phyloP scores from a whole-genome alignment of 2,888 invertebrate species.

The Dromius quadrimaculatus region DNA sequence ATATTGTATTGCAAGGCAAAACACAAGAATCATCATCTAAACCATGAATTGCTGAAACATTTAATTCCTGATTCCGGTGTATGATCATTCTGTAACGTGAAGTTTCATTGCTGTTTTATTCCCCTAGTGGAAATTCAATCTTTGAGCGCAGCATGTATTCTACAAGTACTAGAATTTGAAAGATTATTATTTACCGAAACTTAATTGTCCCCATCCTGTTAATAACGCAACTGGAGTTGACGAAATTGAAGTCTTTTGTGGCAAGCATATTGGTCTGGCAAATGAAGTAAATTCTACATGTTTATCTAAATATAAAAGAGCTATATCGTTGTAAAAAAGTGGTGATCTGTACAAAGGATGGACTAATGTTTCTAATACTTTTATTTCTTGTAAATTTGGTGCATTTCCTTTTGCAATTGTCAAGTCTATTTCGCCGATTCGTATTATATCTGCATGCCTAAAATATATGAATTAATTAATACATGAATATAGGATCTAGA shows the following conservation, averaged over 20 bases:
- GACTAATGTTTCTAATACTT: not conserved
- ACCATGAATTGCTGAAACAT: too few relatives aligned
- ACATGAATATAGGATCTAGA: too few relatives aligned
- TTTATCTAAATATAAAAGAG: conserved; percentile 31
- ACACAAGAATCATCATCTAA: too few relatives aligned
- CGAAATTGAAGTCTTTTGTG: conserved; percentile 13
- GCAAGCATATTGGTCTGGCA: conserved; percentile 32
- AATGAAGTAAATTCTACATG: conserved; percentile 23
- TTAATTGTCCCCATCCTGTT: conserved; percentile 47
- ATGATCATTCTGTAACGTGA: too few relatives aligned
- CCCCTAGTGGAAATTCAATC: too few relatives aligned
- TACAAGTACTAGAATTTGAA: too few relatives aligned
- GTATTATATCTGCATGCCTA: conserved; percentile 36
- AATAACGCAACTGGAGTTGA: conserved; percentile 18
- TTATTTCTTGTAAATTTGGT: conserved; percentile 38
- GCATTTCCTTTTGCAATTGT: not conserved
- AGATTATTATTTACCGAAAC: conserved; percentile 39
- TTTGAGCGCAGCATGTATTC: too few relatives aligned
- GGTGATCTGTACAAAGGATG: conserved; percentile 43
- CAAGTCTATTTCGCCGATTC: conserved; percentile 42
- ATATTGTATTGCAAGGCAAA: too few relatives aligned
- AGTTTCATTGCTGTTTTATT: too few relatives aligned
- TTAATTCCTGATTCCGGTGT: not conserved
- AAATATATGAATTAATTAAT: conserved; percentile 15
- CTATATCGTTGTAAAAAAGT: conserved; percentile 44